Base-by-base conservation (phyloP, 1,140 invertebrate species). In the Polyergus mexicanus region DNA sequence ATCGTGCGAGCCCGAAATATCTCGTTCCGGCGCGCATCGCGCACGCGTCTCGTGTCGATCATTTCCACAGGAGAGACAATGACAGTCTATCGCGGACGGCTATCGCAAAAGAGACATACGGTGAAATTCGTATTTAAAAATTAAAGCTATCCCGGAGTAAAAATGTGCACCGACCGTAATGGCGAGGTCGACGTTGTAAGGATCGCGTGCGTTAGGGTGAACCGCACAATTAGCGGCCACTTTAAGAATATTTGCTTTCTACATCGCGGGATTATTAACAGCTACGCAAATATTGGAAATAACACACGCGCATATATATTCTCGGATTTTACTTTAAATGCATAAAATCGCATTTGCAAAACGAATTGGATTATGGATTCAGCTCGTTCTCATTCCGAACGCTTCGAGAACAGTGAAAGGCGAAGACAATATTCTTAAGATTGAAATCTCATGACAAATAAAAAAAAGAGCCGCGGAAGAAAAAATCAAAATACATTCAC, bases 1-100 rank as follows among this genome's bases (percentile, higher is more conserved):
- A 90, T 91, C 91, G 91, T 91, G 77, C 87, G 78, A 88, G 68
- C 89, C 84, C 80, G 75, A 83, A 90, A 93, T 92, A 93, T 91
- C 91, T 87, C 69, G 86, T 92, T 78, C 86, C 88, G 89, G 86
- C 87, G 65, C 71, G 56, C 69, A 84, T 44, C 74, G 54, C 74
- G 54, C 66, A 71, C 62, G 77, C 63, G 76, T 80, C 13, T 69
- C 54, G 76, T 56, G 78, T 58, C 80, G 51, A 32, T 63, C 84
- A 85, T 88, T 88, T 72, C 47, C 44, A 60, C 38, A 58, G 58
- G 32, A 58, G 76, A 85, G 83, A 90, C 58, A 65, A 84, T 78
- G 56, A 74, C 60, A 68, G 76, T n/a, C 76, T 78, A 78, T 78
- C 62, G 44, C 44, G 28, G n/a, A 13, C 41, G 28, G 41, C 62